Evolutionary conservation across 2,797 vertebrate species (phyloP).

Genomic region (Aphelocoma californica): DNA sequence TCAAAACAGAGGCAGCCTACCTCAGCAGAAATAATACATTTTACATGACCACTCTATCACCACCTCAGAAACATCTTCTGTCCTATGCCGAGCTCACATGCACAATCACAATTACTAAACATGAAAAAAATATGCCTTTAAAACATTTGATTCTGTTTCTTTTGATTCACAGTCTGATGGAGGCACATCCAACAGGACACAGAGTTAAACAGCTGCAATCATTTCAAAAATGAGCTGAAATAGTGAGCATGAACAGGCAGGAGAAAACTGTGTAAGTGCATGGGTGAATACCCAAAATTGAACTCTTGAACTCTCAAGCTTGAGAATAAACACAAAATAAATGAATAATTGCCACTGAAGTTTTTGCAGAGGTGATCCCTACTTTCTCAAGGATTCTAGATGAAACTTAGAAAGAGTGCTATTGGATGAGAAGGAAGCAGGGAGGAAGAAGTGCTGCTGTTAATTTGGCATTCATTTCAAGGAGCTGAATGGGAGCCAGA

Average conservation of each 20-base stretch:
- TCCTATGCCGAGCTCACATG: background rate
- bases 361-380: background rate
- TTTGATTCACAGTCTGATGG: background rate
- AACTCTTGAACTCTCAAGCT: background rate
- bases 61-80: background rate
- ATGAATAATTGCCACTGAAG: background rate
- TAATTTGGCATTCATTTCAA: slow-evolving; percentile 3
- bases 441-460: background rate
- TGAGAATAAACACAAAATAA: background rate
- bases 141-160: background rate
- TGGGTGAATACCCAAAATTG: background rate
- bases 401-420: background rate
- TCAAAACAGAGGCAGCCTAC: background rate
- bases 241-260: background rate
- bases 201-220: background rate
- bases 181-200: accelerated
- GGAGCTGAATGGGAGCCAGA: slow-evolving; percentile 6
- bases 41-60: background rate
- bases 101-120: background rate
- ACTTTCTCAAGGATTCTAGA: background rate
- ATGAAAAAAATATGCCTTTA: background rate
- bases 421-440: background rate
- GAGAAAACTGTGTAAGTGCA: background rate
- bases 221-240: background rate
- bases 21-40: background rate